Percentiles rank a stretch among this genome's conserved stretches.
These are phyloP conservation scores for Diploscapter pachys DNA, from an alignment of 1,140 invertebrate species.

Conservation along the genomic window DNA sequence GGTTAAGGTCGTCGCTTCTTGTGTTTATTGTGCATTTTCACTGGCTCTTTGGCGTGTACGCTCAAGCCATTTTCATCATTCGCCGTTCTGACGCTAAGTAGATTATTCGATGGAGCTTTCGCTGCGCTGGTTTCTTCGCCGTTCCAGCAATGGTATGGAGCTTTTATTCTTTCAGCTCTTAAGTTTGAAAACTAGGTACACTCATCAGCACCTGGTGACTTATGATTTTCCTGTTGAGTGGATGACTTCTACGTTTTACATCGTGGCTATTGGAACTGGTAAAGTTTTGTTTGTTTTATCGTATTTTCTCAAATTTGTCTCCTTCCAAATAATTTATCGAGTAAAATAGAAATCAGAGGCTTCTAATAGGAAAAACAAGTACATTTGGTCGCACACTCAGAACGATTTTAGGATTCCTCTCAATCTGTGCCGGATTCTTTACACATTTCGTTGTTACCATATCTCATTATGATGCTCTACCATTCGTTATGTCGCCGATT, in stretches of 20 bases:
- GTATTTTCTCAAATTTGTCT: slow-evolving; percentile 21
- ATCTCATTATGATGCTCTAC: slow-evolving; percentile 22
- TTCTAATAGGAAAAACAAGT: no score
- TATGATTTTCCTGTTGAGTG: slow-evolving; percentile 32
- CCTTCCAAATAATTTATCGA: background rate
- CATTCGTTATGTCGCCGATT: slow-evolving; percentile 6
- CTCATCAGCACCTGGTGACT: slow-evolving; percentile 29
- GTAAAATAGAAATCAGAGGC: no score
- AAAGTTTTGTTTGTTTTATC: slow-evolving; percentile 11
- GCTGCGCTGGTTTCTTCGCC: slow-evolving; percentile 29
- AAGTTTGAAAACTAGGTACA: background rate
- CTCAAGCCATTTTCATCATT: slow-evolving; percentile 29
- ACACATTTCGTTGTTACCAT: slow-evolving; percentile 22
- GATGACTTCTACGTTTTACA: slow-evolving; percentile 26
- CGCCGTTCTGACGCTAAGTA: slow-evolving; percentile 19
- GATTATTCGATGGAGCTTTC: slow-evolving; percentile 31
- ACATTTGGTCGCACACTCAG: no score
- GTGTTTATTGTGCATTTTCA: slow-evolving; percentile 23
- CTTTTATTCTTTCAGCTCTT: no score
- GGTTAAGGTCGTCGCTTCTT: slow-evolving; percentile 25
- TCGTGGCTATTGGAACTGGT: slow-evolving; percentile 21
- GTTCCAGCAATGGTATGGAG: slow-evolving; percentile 28
- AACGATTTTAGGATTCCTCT: slow-evolving; percentile 6
- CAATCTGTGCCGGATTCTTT: slow-evolving; percentile 26
- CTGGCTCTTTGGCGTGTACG: slow-evolving; percentile 26